Base-by-base conservation (phyloP, 2,113 vertebrate genomes). In the Ellobius talpinus region DNA sequence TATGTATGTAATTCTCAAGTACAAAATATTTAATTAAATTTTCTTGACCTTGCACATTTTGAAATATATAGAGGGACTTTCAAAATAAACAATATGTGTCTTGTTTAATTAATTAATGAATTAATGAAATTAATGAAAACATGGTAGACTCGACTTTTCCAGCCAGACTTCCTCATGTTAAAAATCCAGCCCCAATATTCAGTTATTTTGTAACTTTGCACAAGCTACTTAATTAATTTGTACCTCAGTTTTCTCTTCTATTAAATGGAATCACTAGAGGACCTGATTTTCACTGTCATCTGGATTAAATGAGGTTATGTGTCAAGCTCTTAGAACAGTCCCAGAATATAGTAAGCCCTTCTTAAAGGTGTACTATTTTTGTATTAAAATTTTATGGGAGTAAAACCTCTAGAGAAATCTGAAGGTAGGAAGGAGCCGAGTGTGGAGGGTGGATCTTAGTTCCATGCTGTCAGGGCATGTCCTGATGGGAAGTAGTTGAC, bases 341-440 rank as follows among this genome's bases (percentile, higher is more conserved):
- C 17, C 4, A 47, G 68, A 2, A 26, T 7, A 23, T 1, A 14
- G 12, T 2, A 39, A 65, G 8, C 2, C 63, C 11, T 50, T 7
- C 2, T 1, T 17, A 82, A 85, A 36, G 45, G 7, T 86, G n/a
- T 31, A 58, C 3, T 61, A 23, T 61, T 31, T 58, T 76, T 61
- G 52, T 7, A 31, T 58, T 55, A 24, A 16, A 21, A 47, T 10
- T 16, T 33, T 0, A 7, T 58, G 13, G 36, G 23, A 68, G 8
- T 8, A 42, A 33, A 23, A 33, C 2, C 2, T 29, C 36, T 29
- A n/a, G 65, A 85, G 58, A 33, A 39, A 65, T 84, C 68, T 39
- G 11, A 5, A 55, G 19, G 6, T 13, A 29, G 11, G 21, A 61
- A 89, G 24, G 24, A 11, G 5, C 4, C 13, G 42, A 31, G 4